phyloP scores from a whole-genome alignment of 2,113 vertebrate species.

The Hystrix brachyura region DNA sequence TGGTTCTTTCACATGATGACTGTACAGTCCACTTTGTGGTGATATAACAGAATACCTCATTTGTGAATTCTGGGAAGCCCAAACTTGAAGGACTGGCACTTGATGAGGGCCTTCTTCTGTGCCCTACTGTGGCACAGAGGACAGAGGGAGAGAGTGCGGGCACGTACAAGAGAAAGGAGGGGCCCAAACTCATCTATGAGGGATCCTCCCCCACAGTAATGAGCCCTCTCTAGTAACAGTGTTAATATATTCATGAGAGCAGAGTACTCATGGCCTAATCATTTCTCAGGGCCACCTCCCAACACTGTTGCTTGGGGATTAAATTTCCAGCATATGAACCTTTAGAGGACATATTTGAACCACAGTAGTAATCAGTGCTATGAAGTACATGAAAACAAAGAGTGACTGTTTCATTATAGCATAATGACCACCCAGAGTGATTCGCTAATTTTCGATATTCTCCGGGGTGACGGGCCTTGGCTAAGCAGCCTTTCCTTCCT shows the following conservation, averaged over 20 bases:
- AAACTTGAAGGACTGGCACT: neutral
- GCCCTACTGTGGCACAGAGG: neutral
- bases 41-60: neutral
- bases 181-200: no score
- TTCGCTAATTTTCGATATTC: neutral
- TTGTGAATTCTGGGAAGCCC: neutral
- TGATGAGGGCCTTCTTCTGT: neutral
- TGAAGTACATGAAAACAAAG: neutral
- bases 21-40: neutral
- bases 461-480: neutral
- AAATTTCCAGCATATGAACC: neutral
- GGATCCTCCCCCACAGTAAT: neutral
- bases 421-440: neutral
- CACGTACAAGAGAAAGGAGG: neutral
- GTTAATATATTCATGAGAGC: neutral
- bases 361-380: neutral
- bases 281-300: rapidly evolving
- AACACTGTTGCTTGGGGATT: neutral
- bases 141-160: neutral
- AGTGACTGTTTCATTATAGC: neutral
- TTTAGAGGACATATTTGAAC: neutral
- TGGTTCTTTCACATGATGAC: neutral
- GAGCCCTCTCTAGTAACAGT: no score
- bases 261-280: neutral
- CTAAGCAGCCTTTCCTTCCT: neutral